Conservation (phyloP, 2,797 vertebrate species). For the Argya squamiceps region DNA sequence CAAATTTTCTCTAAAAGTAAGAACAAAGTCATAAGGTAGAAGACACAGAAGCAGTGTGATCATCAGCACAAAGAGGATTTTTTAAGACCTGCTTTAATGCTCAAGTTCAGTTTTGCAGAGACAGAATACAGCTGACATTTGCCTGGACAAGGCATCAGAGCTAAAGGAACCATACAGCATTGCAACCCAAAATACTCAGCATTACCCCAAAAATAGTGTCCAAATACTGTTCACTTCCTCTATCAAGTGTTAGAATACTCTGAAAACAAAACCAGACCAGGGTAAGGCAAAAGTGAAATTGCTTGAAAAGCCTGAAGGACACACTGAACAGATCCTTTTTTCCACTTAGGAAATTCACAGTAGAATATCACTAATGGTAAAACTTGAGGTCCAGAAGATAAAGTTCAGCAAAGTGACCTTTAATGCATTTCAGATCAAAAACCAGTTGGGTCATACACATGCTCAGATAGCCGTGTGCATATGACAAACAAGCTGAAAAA, state of each 20-base stretch:
- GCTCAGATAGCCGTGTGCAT: neutral
- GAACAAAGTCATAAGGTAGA: neutral
- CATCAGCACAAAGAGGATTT: neutral
- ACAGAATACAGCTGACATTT: neutral
- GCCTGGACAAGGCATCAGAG: neutral
- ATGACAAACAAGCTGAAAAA: neutral
- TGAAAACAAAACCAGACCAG: neutral
- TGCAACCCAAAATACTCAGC: neutral
- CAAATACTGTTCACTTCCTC: neutral
- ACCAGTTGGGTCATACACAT: neutral
- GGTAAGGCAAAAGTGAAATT: neutral
- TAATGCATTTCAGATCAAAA: slow-evolving; percentile 5
- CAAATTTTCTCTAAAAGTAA: neutral
- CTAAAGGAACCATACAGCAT: neutral
- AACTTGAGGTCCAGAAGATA: neutral
- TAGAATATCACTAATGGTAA: neutral
- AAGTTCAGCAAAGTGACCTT: neutral
- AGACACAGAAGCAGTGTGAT: neutral
- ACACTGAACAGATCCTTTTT: neutral
- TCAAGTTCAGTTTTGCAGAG: neutral
- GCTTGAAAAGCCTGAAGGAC: neutral
- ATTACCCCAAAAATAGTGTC: neutral
- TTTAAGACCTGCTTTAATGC: neutral
- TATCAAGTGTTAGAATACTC: neutral
- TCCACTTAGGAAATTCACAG: neutral